Base-by-base conservation (phyloP, 2,888 invertebrate genomes). In the Acronicta alni region DNA sequence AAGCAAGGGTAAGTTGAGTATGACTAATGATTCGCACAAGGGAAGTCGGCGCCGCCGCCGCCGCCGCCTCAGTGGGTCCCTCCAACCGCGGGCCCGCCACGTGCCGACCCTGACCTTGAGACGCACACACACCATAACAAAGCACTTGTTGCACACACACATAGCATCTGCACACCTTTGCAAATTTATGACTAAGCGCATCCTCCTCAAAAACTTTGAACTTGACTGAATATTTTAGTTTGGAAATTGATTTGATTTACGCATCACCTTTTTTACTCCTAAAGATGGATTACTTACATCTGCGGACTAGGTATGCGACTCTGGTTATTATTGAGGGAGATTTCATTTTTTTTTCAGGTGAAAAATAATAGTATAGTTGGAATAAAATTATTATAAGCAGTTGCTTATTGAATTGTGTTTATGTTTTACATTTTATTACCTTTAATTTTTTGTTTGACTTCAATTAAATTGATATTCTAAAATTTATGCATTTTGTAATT, bases 31-130 rank as follows among this genome's bases (percentile, higher is more conserved):
- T 58, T 59, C 48, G 26, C 26, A n/a, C n/a, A 26, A 55, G 60
- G 68, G 66, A 74, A 60, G 57, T 47, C 54, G 49, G 47, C 30
- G 65, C 72, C 65, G 35, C 20, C 12, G n/a, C 43, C 8, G 8
- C 30, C 30, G 32, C 32, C 32, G 39, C 10, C 17, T 18, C 20
- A 35, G 49, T 52, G 56, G 64, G 64, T 67, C 63, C 61, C 71
- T 49, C 63, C 60, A 38, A 48, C 56, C 48, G 67, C 54, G 44
- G 38, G 17, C 73, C 66, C 67, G 75, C 77, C 88, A 87, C 89
- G 89, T 87, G 88, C 79, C 84, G 75, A 77, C 87, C 89, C 84
- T 89, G 89, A 86, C 90, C 89, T 91, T 90, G 88, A 83, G 80
- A 80, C 84, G 59, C 79, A 78, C 80, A 78, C 67, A 76, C 74